Evolutionary conservation across 2,888 invertebrate species (phyloP), one percentile per base, ranked within the genome.

Genomic region (Anagyrus pseudococci): DNA sequence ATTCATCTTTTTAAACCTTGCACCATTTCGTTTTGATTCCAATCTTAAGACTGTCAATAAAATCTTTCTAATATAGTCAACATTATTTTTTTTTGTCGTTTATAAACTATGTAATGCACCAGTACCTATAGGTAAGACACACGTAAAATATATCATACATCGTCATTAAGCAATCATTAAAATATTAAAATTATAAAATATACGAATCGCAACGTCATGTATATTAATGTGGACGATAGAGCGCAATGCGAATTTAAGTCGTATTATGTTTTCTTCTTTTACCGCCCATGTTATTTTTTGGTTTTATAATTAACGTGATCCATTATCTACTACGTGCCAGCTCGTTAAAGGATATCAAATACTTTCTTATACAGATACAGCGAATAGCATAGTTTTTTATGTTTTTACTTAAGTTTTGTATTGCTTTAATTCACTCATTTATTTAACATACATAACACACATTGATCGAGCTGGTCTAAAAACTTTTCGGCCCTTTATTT

Each of bases 171-270:
- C 58, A 65, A 65, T 60, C 33, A 69, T 73, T 37, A 78, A 76
- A 73, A 73, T 74, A 76, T 73, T 78, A 73, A 78, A 78, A 78
- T 78, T 77, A 76, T 73, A 74, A 78, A 77, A 74, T 61, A 77
- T 71, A 64, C 55, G 70, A 73, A 70, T 75, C 71, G 71, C 73
- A 75, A 76, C 71, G 68, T 62, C 60, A 58, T 58, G 59, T 61
- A 57, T 52, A 55, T 67, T 52, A 77, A 37, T 78, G 73, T 72
- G 72, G 73, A 74, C 74, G 71, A 74, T 67, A 68, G 55, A 72
- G 62, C 61, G 61, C 43, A 61, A 65, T 61, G 56, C 25, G 52
- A 62, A 61, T 59, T 62, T 47, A 61, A 48, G 59, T 59, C 50
- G 40, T 54, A 50, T 50, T 52, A 59, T 43, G 23, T 48, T 49